Evolutionary conservation across 2,888 invertebrate species (phyloP).

Genomic region (Hirtodrosophila duncani): DNA sequence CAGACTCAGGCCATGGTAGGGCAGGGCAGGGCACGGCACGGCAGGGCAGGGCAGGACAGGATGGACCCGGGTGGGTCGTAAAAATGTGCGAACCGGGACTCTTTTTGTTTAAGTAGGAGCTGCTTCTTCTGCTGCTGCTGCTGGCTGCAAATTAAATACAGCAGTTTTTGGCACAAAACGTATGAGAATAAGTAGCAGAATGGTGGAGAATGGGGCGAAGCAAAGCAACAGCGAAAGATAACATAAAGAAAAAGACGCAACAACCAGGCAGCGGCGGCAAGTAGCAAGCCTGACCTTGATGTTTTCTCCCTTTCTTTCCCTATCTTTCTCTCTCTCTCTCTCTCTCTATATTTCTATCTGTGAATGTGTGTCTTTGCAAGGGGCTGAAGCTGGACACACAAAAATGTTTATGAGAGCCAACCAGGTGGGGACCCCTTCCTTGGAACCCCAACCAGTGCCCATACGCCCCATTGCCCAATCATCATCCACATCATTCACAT

Average conservation of each 20-base stretch:
- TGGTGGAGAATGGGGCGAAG: constrained; percentile 24
- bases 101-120: constrained; percentile 22
- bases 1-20: constrained; percentile 18
- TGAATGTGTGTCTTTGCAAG: too few species aligned
- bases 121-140: constrained; percentile 5
- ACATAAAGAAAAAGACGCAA: constrained; percentile 35
- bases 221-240: constrained; percentile 43
- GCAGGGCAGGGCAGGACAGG: neutral
- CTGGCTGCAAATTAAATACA: constrained; percentile 63
- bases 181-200: constrained; percentile 12
- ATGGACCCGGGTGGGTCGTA: constrained; percentile 61
- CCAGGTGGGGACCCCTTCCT: too few species aligned
- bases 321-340: too few species aligned
- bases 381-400: constrained; percentile 39
- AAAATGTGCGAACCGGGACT: constrained; percentile 48
- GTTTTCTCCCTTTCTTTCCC: too few species aligned
- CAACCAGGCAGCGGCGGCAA: neutral
- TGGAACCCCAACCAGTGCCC: too few species aligned
- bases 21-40: constrained; percentile 6
- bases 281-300: too few species aligned
- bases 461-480: constrained; percentile 47
- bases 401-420: constrained; percentile 67
- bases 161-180: constrained; percentile 38
- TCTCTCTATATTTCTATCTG: too few species aligned
- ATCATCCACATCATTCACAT: constrained; percentile 70